Conservation (phyloP, 2,797 vertebrate species). For the Pipistrellus pygmaeus region DNA sequence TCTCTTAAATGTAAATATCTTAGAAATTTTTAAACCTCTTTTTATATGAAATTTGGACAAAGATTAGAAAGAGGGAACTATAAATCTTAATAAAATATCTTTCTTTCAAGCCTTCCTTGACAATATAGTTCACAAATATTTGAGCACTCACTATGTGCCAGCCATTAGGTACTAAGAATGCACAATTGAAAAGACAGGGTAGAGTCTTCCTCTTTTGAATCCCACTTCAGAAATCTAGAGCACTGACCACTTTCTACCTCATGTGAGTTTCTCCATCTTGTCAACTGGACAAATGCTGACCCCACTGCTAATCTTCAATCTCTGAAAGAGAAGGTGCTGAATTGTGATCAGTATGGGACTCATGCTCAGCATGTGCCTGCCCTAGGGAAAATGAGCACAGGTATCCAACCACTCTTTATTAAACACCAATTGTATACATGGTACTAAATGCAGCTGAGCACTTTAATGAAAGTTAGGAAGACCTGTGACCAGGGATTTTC, state of each 20-base stretch:
- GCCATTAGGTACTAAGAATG: background rate
- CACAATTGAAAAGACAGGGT: background rate
- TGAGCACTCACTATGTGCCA: background rate
- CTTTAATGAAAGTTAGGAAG: slow-evolving; percentile 6
- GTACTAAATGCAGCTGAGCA: background rate
- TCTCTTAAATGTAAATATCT: background rate
- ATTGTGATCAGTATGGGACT: background rate
- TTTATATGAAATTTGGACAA: slow-evolving; percentile 22
- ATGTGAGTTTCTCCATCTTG: background rate
- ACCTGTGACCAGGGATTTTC: background rate
- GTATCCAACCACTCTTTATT: background rate
- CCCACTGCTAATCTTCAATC: background rate
- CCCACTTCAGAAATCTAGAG: background rate
- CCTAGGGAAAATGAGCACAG: background rate
- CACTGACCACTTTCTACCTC: background rate
- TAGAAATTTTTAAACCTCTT: background rate
- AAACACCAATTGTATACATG: background rate
- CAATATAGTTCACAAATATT: background rate
- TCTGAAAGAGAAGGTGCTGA: background rate
- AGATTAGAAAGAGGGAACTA: background rate
- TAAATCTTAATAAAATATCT: background rate
- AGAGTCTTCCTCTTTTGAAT: background rate
- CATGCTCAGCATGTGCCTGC: background rate
- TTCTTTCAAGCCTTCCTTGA: background rate
- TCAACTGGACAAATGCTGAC: background rate